These are phyloP conservation scores for Melanotaenia maccullochi DNA, from an alignment of 2,797 vertebrate genomes.

Conservation along the genomic window DNA sequence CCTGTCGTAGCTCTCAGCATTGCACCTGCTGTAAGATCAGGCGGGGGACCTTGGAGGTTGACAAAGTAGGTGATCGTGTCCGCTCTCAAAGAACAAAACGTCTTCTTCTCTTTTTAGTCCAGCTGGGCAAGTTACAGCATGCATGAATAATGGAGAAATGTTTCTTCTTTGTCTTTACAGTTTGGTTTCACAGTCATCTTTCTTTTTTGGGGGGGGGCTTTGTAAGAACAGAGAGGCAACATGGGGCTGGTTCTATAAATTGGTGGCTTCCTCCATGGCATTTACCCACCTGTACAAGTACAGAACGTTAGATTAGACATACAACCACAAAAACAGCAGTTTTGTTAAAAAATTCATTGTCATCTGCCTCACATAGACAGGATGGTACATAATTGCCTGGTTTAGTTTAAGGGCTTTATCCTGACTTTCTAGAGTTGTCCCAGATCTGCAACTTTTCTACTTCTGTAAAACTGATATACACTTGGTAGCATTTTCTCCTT, in stretches of 20 bases:
- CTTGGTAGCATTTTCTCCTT: neutral
- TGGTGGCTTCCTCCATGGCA: slow-evolving; percentile 95
- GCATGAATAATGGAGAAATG: slow-evolving; percentile 30
- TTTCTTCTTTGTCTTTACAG: slow-evolving; percentile 6
- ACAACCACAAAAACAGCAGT: neutral
- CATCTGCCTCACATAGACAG: neutral
- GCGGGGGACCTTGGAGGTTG: slow-evolving; percentile 51
- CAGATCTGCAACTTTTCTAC: neutral
- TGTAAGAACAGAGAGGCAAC: slow-evolving; percentile 15
- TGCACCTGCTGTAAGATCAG: slow-evolving; percentile 71
- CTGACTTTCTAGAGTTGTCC: slow-evolving; percentile 8
- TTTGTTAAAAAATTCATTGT: slow-evolving; percentile 3
- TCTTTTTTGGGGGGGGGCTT: slow-evolving; percentile 11
- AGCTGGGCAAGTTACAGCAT: slow-evolving; percentile 31
- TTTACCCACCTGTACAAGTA: slow-evolving; percentile 89
- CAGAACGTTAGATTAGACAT: slow-evolving; percentile 43
- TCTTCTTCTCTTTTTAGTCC: slow-evolving; percentile 42
- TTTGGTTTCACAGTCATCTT: slow-evolving; percentile 45
- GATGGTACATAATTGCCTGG: neutral
- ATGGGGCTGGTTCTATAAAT: slow-evolving; percentile 87
- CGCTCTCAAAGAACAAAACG: slow-evolving; percentile 59
- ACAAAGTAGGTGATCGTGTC: slow-evolving; percentile 69
- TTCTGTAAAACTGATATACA: neutral
- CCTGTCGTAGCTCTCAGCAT: slow-evolving; percentile 48
- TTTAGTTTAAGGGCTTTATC: neutral